These are phyloP conservation scores for Epinephelus lanceolatus DNA, from an alignment of 2,113 vertebrate genomes.

Conservation along the genomic window DNA sequence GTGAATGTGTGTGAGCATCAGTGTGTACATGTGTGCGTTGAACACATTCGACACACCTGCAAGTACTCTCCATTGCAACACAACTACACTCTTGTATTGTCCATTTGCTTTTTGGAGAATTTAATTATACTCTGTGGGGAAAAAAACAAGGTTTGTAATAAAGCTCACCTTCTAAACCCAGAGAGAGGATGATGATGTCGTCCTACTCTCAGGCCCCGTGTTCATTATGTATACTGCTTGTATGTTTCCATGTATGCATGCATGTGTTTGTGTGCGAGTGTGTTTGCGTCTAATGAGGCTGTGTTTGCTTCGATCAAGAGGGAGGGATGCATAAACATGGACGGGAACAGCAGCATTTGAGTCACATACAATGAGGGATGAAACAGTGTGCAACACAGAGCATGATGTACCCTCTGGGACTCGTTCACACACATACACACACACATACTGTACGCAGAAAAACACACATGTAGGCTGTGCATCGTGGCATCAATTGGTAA, in stretches of 20 bases:
- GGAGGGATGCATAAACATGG: conserved; percentile 71
- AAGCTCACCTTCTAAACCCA: conserved; percentile 44
- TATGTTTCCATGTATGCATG: conserved; percentile 30
- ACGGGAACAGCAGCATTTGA: conserved; percentile 73
- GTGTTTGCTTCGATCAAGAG: conserved; percentile 79
- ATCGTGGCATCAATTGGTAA: conserved; percentile 38
- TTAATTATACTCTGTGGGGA: background rate
- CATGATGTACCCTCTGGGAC: conserved; percentile 77
- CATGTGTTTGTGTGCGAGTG: conserved; percentile 30
- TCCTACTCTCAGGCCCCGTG: background rate
- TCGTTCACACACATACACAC: conserved; percentile 57
- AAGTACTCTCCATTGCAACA: background rate
- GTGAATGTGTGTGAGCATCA: background rate
- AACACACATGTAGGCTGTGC: conserved; percentile 37
- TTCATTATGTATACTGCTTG: conserved; percentile 27
- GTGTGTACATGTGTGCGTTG: background rate
- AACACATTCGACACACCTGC: background rate
- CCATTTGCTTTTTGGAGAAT: conserved; percentile 6
- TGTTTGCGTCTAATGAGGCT: conserved; percentile 87
- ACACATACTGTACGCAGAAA: conserved; percentile 28
- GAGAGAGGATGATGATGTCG: conserved; percentile 5
- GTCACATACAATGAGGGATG: conserved; percentile 79
- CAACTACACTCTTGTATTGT: conserved; percentile 2
- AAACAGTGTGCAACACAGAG: conserved; percentile 72
- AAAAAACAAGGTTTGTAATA: conserved; percentile 13